Conservation (phyloP, 2,113 vertebrate genomes). For the Chaetorhynchus papuensis region DNA sequence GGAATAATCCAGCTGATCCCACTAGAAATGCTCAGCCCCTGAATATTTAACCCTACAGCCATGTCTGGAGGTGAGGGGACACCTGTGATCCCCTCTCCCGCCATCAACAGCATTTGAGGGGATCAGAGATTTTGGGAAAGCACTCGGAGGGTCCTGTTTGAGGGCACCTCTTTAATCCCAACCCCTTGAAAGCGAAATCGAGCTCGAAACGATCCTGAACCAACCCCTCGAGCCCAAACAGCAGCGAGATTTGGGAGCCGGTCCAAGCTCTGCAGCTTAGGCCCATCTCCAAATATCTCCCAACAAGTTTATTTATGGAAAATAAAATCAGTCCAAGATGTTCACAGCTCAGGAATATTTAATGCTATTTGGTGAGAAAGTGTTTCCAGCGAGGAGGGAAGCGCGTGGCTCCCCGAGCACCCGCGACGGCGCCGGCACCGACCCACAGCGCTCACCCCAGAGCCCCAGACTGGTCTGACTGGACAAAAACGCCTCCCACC, state of each 20-base stretch:
- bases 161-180: background rate
- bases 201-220: conserved; percentile 12
- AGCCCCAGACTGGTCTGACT: background rate
- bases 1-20: background rate
- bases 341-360: conserved; percentile 61
- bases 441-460: background rate
- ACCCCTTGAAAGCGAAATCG: background rate
- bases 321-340: conserved; percentile 59
- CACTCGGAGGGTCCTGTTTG: background rate
- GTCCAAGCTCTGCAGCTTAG: conserved; percentile 59
- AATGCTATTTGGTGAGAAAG: conserved; percentile 46
- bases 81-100: accelerated
- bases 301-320: conserved; percentile 67
- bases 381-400: conserved; percentile 40
- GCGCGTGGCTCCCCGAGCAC: background rate
- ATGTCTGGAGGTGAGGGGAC: accelerated
- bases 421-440: background rate
- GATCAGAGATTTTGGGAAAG: background rate
- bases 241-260: conserved; percentile 28
- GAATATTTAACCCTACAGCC: accelerated
- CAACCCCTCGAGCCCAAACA: conserved; percentile 50
- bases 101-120: background rate
- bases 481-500: background rate
- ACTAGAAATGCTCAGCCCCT: background rate
- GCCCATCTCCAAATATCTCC: conserved; percentile 64